These are phyloP conservation scores for Drosophila tanythrix DNA, from an alignment of 2,888 invertebrate genomes.

Conservation along the genomic window DNA sequence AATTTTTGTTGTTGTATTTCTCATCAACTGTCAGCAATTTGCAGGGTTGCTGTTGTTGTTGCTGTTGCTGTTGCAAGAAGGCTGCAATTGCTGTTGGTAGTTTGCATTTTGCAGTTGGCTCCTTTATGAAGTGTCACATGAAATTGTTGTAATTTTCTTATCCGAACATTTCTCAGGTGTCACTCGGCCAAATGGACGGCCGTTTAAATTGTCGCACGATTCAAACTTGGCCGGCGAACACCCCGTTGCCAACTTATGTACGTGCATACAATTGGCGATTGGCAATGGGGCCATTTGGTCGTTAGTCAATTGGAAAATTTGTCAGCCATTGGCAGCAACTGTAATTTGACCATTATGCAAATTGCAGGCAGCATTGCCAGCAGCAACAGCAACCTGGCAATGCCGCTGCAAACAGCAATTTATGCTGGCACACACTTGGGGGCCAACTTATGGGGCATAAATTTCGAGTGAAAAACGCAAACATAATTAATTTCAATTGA, in stretches of 20 bases:
- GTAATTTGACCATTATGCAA: constrained; percentile 75
- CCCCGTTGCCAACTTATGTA: neutral
- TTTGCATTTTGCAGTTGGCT: constrained; percentile 15
- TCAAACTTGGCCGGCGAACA: constrained; percentile 9
- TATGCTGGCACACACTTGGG: constrained; percentile 75
- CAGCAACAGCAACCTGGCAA: constrained; percentile 12
- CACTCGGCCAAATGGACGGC: constrained; percentile 37
- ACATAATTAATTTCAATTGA: constrained; percentile 79
- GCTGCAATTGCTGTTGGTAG: constrained; percentile 9
- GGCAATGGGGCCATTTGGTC: constrained; percentile 16
- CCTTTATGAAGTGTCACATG: constrained; percentile 74
- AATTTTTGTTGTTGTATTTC: constrained; percentile 34
- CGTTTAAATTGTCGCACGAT: constrained; percentile 71
- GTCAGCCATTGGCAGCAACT: constrained; percentile 68
- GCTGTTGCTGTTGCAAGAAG: constrained; percentile 2
- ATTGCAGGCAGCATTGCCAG: constrained; percentile 50
- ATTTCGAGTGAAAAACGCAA: constrained; percentile 56
- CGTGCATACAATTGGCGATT: constrained; percentile 11
- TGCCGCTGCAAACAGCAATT: constrained; percentile 47
- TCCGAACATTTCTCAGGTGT: constrained; percentile 51
- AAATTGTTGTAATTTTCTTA: constrained; percentile 80
- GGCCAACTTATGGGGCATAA: constrained; percentile 76
- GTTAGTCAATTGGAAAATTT: constrained; percentile 67
- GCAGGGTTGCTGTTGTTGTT: constrained; percentile 16
- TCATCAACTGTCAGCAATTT: constrained; percentile 43